These are phyloP conservation scores for Leptodactylus fuscus DNA, from an alignment of 2,113 vertebrate genomes.

Conservation along the genomic window DNA sequence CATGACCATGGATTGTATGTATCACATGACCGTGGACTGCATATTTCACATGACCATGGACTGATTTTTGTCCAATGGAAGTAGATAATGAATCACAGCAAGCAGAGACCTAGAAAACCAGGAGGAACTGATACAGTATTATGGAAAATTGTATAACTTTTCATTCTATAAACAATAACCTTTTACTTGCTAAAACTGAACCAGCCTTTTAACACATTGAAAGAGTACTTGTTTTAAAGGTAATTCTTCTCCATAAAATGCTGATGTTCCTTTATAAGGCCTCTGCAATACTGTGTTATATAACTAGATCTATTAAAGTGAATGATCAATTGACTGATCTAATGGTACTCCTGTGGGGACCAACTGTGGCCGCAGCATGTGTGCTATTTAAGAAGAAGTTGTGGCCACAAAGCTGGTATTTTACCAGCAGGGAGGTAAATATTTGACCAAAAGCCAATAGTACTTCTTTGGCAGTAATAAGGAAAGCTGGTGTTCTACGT, in stretches of 20 bases:
- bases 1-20: too few species aligned
- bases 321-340: constrained; percentile 28
- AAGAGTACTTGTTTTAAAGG: background rate
- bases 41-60: too few species aligned
- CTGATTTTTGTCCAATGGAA: too few species aligned
- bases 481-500: background rate
- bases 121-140: too few species aligned
- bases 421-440: constrained; percentile 20
- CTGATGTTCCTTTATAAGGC: background rate
- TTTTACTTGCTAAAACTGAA: too few species aligned
- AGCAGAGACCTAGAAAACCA: too few species aligned
- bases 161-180: too few species aligned
- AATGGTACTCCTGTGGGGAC: constrained; percentile 14
- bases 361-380: constrained; percentile 25
- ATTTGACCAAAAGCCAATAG: constrained; percentile 39
- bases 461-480: constrained; percentile 16
- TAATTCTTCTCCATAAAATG: background rate
- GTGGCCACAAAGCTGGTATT: constrained; percentile 17
- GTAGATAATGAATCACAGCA: too few species aligned
- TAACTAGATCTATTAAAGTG: constrained; percentile 18
- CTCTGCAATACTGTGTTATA: background rate
- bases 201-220: background rate
- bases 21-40: too few species aligned
- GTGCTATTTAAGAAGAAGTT: constrained; percentile 28
- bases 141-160: too few species aligned